These are phyloP conservation scores for Parnassius apollo DNA, from an alignment of 2,888 invertebrate species.

Conservation along the genomic window DNA sequence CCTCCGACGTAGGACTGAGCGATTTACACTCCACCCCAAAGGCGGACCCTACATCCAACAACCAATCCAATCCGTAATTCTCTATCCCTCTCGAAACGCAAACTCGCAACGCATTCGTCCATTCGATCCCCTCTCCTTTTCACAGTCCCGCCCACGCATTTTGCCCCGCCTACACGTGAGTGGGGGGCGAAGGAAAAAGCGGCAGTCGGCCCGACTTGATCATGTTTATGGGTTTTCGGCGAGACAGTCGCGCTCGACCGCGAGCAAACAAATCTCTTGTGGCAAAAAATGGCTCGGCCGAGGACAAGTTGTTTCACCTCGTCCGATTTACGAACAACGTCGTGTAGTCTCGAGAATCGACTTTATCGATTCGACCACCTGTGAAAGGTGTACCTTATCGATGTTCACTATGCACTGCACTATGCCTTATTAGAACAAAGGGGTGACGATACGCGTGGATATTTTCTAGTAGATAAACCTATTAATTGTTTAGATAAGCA, in stretches of 20 bases:
- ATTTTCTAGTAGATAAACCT: slow-evolving; percentile 8
- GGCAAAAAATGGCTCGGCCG: slow-evolving; percentile 76
- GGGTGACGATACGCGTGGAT: slow-evolving; percentile 6
- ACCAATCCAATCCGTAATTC: slow-evolving; percentile 61
- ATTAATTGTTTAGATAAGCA: slow-evolving; percentile 12
- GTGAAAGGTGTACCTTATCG: slow-evolving; percentile 16
- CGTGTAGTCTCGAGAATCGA: slow-evolving; percentile 52
- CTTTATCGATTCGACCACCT: slow-evolving; percentile 33
- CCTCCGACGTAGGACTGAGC: slow-evolving; percentile 75
- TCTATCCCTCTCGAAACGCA: slow-evolving; percentile 64
- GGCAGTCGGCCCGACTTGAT: slow-evolving; percentile 69
- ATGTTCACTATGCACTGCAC: slow-evolving; percentile 13
- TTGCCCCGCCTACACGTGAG: slow-evolving; percentile 60
- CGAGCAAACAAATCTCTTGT: slow-evolving; percentile 77
- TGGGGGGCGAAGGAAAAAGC: slow-evolving; percentile 71
- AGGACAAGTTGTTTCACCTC: slow-evolving; percentile 77
- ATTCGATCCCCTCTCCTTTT: slow-evolving; percentile 72
- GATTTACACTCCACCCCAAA: slow-evolving; percentile 55
- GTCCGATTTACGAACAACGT: slow-evolving; percentile 71
- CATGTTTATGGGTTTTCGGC: slow-evolving; percentile 79
- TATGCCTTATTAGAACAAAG: slow-evolving; percentile 16
- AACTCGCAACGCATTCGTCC: slow-evolving; percentile 34
- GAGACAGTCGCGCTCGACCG: slow-evolving; percentile 74
- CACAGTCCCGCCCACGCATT: slow-evolving; percentile 43
- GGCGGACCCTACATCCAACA: slow-evolving; percentile 50